phyloP scores from a whole-genome alignment of 2,888 invertebrate genomes.

The Galeruca laticollis region DNA sequence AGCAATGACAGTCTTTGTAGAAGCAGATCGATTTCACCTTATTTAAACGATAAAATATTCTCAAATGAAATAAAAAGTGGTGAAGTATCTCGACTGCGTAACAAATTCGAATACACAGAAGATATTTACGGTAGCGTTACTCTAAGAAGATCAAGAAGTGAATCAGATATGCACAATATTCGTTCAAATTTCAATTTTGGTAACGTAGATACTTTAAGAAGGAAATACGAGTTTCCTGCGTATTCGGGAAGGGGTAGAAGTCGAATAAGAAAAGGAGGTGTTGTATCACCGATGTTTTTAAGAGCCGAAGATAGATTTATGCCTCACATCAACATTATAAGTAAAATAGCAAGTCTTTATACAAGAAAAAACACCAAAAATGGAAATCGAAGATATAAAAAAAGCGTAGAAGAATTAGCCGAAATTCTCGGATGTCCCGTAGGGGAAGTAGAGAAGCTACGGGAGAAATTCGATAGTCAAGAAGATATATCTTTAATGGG shows the following conservation, averaged over 20 bases:
- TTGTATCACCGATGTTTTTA: constrained; percentile 75
- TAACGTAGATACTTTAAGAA: constrained; percentile 73
- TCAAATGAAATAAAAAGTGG: constrained; percentile 82
- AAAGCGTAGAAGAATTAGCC: constrained; percentile 62
- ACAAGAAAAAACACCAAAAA: constrained; percentile 59
- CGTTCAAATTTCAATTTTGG: constrained; percentile 67
- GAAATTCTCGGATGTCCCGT: constrained; percentile 66
- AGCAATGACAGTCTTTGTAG: constrained; percentile 77
- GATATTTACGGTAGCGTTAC: constrained; percentile 57
- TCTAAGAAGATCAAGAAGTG: constrained; percentile 75
- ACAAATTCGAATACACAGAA: constrained; percentile 80
- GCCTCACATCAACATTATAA: constrained; percentile 92
- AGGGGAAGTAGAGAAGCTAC: constrained; percentile 80
- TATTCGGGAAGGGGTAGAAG: constrained; percentile 67
- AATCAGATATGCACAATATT: constrained; percentile 79
- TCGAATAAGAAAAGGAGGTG: constrained; percentile 67
- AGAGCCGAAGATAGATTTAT: constrained; percentile 80
- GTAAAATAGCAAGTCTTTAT: constrained; percentile 78
- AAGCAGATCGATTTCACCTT: constrained; percentile 81
- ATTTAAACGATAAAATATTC: constrained; percentile 75
- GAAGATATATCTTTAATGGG: constrained; percentile 74
- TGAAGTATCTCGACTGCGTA: constrained; percentile 82
- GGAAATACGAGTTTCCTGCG: constrained; percentile 71
- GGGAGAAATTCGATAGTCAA: constrained; percentile 77
- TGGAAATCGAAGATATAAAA: constrained; percentile 46